phyloP scores from a whole-genome alignment of 2,888 invertebrate species.

The Macropis europaea region DNA sequence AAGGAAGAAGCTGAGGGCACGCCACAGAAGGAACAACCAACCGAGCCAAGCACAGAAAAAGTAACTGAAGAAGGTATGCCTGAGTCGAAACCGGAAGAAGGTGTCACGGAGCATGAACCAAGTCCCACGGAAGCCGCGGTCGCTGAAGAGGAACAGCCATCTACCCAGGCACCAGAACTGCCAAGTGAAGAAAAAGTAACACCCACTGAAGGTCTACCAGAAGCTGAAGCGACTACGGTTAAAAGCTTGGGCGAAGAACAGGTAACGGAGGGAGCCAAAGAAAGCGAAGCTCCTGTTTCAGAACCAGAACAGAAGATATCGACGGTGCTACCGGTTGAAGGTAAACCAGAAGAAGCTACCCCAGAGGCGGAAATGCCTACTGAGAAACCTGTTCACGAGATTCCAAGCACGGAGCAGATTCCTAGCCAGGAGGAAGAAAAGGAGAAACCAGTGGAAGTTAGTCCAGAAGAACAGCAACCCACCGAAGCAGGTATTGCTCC shows the following conservation, averaged over 20 bases:
- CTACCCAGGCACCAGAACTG: slow-evolving; percentile 13
- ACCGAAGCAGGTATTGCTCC: slow-evolving; percentile 17
- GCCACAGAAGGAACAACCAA: slow-evolving; percentile 11
- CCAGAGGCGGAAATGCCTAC: slow-evolving; percentile 12
- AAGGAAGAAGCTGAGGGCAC: neutral
- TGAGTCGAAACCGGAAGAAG: slow-evolving; percentile 48
- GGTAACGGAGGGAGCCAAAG: slow-evolving; percentile 32
- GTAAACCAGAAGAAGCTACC: slow-evolving; percentile 20
- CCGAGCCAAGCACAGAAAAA: slow-evolving; percentile 41
- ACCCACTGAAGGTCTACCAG: slow-evolving; percentile 21
- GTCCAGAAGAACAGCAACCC: slow-evolving; percentile 12
- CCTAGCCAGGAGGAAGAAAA: slow-evolving; percentile 9
- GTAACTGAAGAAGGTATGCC: slow-evolving; percentile 29
- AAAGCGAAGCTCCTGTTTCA: slow-evolving; percentile 1
- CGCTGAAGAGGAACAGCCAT: slow-evolving; percentile 46
- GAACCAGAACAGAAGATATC: slow-evolving; percentile 7
- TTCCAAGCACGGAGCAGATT: slow-evolving; percentile 41
- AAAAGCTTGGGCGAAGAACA: slow-evolving; percentile 11
- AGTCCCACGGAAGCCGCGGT: slow-evolving; percentile 32
- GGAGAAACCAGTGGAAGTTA: slow-evolving; percentile 6
- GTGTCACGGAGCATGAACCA: slow-evolving; percentile 36
- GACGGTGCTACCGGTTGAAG: neutral
- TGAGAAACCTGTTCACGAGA: slow-evolving; percentile 20
- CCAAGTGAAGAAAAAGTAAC: slow-evolving; percentile 20
- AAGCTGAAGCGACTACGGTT: slow-evolving; percentile 36